phyloP scores from a whole-genome alignment of 2,888 invertebrate species.

The Eurytoma adleriae region DNA sequence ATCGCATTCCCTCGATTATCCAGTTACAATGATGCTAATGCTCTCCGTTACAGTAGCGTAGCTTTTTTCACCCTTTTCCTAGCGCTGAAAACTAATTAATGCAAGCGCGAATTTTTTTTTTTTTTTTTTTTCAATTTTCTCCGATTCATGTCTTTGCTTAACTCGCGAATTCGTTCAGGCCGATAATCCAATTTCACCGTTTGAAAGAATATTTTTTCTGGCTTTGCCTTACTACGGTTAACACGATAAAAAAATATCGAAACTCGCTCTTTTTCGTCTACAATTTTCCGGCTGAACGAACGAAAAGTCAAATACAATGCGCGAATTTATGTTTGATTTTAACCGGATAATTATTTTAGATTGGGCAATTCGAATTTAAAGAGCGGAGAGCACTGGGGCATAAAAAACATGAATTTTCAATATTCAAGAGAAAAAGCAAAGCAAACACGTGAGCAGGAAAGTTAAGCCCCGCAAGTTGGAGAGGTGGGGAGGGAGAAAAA shows the following conservation, averaged over 20 bases:
- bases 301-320: too few species aligned
- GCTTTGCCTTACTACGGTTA: too few species aligned
- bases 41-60: background rate
- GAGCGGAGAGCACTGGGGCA: background rate
- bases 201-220: too few species aligned
- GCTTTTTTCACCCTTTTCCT: background rate
- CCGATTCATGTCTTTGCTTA: too few species aligned
- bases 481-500: background rate
- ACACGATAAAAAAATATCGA: too few species aligned
- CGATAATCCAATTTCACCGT: too few species aligned
- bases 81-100: slow-evolving; percentile 38
- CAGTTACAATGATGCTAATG: background rate
- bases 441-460: background rate
- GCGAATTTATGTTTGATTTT: too few species aligned
- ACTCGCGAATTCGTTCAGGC: too few species aligned
- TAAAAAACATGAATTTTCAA: background rate
- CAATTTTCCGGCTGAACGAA: too few species aligned
- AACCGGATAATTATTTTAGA: too few species aligned
- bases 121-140: background rate
- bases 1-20: slow-evolving; percentile 39
- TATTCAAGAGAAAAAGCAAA: background rate
- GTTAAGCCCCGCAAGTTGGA: background rate
- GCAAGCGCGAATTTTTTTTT: slow-evolving; percentile 25
- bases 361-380: too few species aligned
- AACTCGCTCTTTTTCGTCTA: too few species aligned